These are phyloP conservation scores for Osmoderma eremita DNA, from an alignment of 2,888 invertebrate species.

Conservation along the genomic window DNA sequence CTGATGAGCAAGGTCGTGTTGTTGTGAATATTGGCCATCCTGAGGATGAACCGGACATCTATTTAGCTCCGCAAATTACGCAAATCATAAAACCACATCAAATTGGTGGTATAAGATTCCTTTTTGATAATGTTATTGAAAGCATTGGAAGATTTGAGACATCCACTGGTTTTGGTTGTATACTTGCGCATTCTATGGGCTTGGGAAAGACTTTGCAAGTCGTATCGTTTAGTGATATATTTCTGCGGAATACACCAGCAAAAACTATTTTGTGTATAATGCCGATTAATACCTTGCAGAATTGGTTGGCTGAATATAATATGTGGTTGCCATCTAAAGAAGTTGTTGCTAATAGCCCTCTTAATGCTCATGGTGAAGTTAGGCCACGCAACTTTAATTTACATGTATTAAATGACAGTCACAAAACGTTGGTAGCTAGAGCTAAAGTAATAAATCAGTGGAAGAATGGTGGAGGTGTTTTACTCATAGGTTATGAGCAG, in stretches of 20 bases:
- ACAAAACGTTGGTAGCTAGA: constrained; percentile 89
- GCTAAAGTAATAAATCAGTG: constrained; percentile 89
- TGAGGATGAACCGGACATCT: constrained; percentile 89
- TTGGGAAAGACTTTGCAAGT: constrained; percentile 91
- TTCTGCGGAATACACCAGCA: constrained; percentile 88
- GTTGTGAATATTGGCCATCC: constrained; percentile 94
- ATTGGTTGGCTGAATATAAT: constrained; percentile 97
- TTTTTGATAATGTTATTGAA: constrained; percentile 97
- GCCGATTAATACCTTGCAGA: constrained; percentile 98
- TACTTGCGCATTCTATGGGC: constrained; percentile 99
- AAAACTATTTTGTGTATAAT: constrained; percentile 94
- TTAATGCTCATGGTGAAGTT: constrained; percentile 73
- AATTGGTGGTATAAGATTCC: constrained; percentile 77
- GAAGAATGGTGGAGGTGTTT: constrained; percentile 88
- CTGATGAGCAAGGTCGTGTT: constrained; percentile 91
- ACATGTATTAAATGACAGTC: constrained; percentile 91
- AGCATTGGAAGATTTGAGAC: constrained; percentile 87
- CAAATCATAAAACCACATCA: constrained; percentile 96
- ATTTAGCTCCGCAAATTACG: constrained; percentile 90
- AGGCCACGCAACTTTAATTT: constrained; percentile 85
- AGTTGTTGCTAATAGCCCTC: constrained; percentile 66
- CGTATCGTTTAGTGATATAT: constrained; percentile 95
- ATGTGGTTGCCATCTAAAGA: constrained; percentile 90
- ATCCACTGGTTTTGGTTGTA: constrained; percentile 95
- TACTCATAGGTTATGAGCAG: constrained; percentile 97